Evolutionary conservation across 2,888 invertebrate genomes (phyloP), one percentile per base, ranked within the genome.

Genomic region (Papilio gigon): DNA sequence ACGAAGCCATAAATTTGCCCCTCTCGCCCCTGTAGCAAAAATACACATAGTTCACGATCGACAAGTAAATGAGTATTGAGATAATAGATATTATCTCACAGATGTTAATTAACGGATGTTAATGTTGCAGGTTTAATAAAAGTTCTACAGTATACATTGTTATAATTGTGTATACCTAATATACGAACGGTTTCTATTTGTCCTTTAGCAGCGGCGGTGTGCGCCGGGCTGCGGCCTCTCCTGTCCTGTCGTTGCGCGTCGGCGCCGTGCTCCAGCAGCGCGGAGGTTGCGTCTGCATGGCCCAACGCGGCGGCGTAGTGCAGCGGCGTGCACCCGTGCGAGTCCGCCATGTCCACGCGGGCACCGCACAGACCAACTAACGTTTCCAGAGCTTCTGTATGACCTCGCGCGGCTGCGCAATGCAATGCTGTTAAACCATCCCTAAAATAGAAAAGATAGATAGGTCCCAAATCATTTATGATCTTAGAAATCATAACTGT

Each of bases 281-380:
- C 93, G 4, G 96, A 95, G 0, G 98, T 98, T 20, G 98, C 97
- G 81, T 98, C 98, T 0, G 97, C 97, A 83, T 99, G 99, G 0
- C 99, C 98, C 64, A 99, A 91, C 0, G 99, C 98, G 1, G 98
- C 98, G 4, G 99, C 97, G 83, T 99, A 99, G 88, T 99, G 99
- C 30, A 99, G 88, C 0, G 99, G 97, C 0, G 99, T 98, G 83
- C 98, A 99, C 0, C 98, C 98, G 83, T 98, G 98, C 60, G 96
- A 96, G 86, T 99, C 99, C 22, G 95, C 95, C 14, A 97, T 94
- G 85, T 99, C 98, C 0, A 98, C 96, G 27, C 96, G 95, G 1
- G 98, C 97, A 0, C 97, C 97, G 81, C 98, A 98, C 6, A 98
- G 90, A 12, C 96, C 96, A 0, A 98, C 94, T 68, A 99, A 86